phyloP scores from a whole-genome alignment of 2,888 invertebrate species.

The Tethea ocularis region DNA sequence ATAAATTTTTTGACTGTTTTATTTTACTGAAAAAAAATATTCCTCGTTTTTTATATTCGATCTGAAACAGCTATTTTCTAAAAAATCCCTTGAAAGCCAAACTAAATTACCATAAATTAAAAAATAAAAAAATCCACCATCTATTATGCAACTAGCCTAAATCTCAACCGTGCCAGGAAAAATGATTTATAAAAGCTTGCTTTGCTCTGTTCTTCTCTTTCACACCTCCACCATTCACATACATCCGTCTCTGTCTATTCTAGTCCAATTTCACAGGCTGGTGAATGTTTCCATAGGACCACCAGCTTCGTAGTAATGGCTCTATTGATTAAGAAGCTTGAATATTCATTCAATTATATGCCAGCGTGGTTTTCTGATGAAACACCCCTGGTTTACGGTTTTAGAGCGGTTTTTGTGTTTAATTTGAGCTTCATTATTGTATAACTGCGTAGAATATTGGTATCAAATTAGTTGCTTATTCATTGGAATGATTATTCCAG shows the following conservation, averaged over 20 bases:
- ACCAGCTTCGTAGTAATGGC: constrained; percentile 58
- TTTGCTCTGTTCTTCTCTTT: constrained; percentile 49
- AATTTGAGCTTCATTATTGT: constrained; percentile 8
- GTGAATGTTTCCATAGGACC: constrained; percentile 71
- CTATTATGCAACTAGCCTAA: constrained; percentile 56
- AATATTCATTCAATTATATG: constrained; percentile 83
- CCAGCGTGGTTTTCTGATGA: constrained; percentile 66
- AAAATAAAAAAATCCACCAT: constrained; percentile 7
- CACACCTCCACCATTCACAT: constrained; percentile 29
- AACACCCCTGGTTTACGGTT: constrained; percentile 55
- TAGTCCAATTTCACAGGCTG: constrained; percentile 82
- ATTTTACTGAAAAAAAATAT: no score
- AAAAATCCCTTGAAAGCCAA: constrained; percentile 12
- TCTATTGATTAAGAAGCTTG: constrained; percentile 81
- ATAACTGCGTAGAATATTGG: background rate
- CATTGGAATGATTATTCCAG: background rate
- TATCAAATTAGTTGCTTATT: background rate
- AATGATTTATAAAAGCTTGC: constrained; percentile 80
- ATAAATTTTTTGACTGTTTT: no score
- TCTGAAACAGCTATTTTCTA: no score
- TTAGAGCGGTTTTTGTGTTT: constrained; percentile 41
- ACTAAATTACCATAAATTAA: background rate
- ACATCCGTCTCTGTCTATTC: constrained; percentile 55
- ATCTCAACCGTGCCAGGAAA: constrained; percentile 70
- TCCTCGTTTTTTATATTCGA: no score